Evolutionary conservation across 2,888 invertebrate species (phyloP).

Genomic region (Cheilosia soror): DNA sequence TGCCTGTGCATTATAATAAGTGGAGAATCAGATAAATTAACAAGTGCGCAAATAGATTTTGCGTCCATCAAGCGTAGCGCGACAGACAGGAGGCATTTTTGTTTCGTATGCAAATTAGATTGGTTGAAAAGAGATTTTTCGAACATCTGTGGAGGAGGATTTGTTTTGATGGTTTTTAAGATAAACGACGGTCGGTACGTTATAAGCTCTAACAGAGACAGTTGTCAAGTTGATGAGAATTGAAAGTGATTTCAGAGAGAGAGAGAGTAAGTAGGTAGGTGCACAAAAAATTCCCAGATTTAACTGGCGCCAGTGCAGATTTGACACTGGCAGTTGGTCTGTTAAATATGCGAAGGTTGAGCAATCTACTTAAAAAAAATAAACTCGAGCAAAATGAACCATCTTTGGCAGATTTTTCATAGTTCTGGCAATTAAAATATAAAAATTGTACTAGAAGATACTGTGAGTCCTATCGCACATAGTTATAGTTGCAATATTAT

Average conservation of each 20-base stretch:
- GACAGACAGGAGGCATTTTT: background rate
- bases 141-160: slow-evolving; percentile 38
- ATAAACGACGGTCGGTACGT: background rate
- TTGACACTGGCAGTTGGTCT: no score
- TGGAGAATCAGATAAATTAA: slow-evolving; percentile 48
- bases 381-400: no score
- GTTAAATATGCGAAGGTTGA: no score
- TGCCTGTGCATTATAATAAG: slow-evolving; percentile 13
- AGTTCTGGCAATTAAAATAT: no score
- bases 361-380: no score
- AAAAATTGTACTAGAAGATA: no score
- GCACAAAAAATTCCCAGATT: no score
- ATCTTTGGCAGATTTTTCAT: no score
- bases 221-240: background rate
- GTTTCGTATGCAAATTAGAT: slow-evolving; percentile 50
- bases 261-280: no score
- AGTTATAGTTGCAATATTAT: no score
- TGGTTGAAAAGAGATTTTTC: slow-evolving; percentile 18
- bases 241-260: background rate
- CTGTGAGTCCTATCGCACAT: no score
- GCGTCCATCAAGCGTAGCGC: background rate
- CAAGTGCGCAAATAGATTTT: slow-evolving; percentile 60
- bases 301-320: no score
- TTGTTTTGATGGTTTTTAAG: slow-evolving; percentile 20
- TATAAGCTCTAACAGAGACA: background rate